A percentile compares a stretch with the other conserved stretches of the same genome.
Conservation (phyloP, 2,888 invertebrate genomes). For the Allacma fusca region DNA sequence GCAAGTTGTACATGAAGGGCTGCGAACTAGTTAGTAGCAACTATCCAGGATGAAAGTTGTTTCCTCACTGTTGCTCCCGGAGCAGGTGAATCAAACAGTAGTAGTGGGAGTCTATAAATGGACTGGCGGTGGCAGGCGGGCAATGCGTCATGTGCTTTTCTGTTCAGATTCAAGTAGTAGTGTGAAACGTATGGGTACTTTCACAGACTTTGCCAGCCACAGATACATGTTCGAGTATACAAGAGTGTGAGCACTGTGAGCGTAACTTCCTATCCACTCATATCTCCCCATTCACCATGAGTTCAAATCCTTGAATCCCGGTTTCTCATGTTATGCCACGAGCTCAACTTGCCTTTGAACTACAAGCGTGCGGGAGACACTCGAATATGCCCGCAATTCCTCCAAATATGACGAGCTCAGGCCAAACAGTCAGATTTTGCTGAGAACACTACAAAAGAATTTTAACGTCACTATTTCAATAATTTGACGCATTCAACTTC, state of each 20-base stretch:
- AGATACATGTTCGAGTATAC: neutral
- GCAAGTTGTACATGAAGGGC: no score
- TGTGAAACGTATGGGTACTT: conserved; percentile 25
- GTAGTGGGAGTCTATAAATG: conserved; percentile 32
- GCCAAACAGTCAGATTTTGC: no score
- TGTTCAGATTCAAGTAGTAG: conserved; percentile 6
- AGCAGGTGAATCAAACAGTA: conserved; percentile 44
- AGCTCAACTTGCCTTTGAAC: neutral
- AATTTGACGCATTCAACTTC: no score
- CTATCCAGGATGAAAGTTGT: conserved; percentile 48
- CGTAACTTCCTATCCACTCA: neutral
- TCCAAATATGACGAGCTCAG: no score
- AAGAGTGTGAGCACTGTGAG: neutral
- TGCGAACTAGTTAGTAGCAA: neutral
- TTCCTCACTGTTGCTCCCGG: conserved; percentile 57
- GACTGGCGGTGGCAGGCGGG: conserved; percentile 34
- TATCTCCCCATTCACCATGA: neutral
- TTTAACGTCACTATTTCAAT: no score
- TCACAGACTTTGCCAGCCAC: neutral
- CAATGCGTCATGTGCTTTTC: conserved; percentile 41
- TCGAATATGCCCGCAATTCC: no score
- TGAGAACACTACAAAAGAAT: no score
- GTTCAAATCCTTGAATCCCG: conserved; percentile 20
- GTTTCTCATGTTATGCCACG: conserved; percentile 3
- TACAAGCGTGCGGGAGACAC: neutral